A percentile compares a stretch with the other conserved stretches of the same genome.
phyloP scores from a whole-genome alignment of 2,888 invertebrate genomes.

The Prenolepis imparis region DNA sequence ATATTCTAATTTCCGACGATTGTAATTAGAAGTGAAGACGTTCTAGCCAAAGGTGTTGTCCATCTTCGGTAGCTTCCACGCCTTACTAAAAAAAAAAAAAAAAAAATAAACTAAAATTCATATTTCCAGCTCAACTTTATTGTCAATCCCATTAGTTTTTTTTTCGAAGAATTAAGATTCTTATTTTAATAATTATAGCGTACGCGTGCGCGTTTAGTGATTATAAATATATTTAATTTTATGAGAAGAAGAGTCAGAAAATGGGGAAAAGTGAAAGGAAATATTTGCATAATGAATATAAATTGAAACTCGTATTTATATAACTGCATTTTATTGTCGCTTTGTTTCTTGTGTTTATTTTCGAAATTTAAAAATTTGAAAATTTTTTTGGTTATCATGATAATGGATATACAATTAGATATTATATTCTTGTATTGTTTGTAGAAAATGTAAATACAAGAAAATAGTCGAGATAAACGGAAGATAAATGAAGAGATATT shows the following conservation, averaged over 20 bases:
- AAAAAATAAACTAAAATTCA: constrained; percentile 70
- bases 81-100: constrained; percentile 69
- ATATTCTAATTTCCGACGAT: constrained; percentile 38
- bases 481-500: not conserved
- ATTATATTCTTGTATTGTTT: not conserved
- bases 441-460: not conserved
- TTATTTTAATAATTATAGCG: not conserved
- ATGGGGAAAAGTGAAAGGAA: not conserved
- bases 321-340: not conserved
- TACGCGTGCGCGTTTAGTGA: not conserved
- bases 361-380: not conserved
- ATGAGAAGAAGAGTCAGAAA: not conserved
- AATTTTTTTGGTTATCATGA: not conserved
- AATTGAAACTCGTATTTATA: not conserved
- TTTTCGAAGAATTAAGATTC: not conserved
- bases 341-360: constrained; percentile 3
- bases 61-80: constrained; percentile 74
- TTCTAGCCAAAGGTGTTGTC: constrained; percentile 71
- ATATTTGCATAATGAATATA: not conserved
- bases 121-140: constrained; percentile 50
- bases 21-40: constrained; percentile 68
- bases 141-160: not conserved
- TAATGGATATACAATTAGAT: not conserved
- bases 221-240: not conserved
- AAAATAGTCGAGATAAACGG: not conserved